Evolutionary conservation across 1,140 invertebrate species (phyloP), one percentile per base, ranked within the genome.

Genomic region (Leptinotarsa undecemlineata): DNA sequence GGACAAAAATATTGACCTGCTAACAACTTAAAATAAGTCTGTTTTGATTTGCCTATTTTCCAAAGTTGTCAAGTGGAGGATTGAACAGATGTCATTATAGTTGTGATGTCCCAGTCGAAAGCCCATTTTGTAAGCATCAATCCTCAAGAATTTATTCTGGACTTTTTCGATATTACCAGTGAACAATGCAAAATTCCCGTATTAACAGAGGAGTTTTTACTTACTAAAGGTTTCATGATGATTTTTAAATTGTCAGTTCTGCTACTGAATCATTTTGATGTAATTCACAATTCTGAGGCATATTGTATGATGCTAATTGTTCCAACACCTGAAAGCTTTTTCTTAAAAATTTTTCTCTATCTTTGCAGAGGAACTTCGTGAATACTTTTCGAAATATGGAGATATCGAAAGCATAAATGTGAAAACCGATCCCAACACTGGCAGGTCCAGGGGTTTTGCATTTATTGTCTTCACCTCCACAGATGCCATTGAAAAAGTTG

Each of bases 351-450:
- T 42, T 42, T 42, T 42, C 33, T 42, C 8, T 11, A 11, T 33
- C n/a, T 48, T 91, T 91, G 14, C 88, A 97, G 95, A 96, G 92
- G 96, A 97, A 90, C 87, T 98, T 66, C 90, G 94, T 81, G 95
- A 96, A 81, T 94, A 97, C 86, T 97, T 97, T 86, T 90, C 91
- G 77, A 90, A 93, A 81, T 96, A 93, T 87, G 95, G 95, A 74
- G 94, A 96, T 82, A 96, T 97, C 80, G 94, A 96, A 83, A 96
- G 95, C 85, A 95, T 96, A 82, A 97, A 95, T 88, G 94, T 97
- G 11, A 97, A 97, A 86, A 96, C 94, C 85, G 95, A 97, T 86
- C 93, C 94, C 17, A 93, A 92, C 81, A 96, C 95, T 48, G 95
- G 95, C 64, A 88, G 95, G 81, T 96, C 95, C 23, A 87, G 96